Base-by-base conservation (phyloP, 2,113 vertebrate species). In the Sinocyclocheilus maitianheensis region DNA sequence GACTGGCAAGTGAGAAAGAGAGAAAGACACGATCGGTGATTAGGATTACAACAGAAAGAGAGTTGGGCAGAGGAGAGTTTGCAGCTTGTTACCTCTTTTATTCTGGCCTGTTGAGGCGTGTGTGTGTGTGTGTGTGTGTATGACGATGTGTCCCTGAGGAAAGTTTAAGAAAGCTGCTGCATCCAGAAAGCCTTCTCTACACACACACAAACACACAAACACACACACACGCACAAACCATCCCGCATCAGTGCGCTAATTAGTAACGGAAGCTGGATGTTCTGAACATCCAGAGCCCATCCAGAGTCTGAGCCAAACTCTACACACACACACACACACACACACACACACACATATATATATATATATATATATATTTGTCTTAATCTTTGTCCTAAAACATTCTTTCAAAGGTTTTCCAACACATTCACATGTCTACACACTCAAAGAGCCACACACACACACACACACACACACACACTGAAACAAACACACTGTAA, bases 251-350 rank as follows among this genome's bases (percentile, higher is more conserved):
- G 85, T 79, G 88, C 77, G 60, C 92, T 95, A 94, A 95, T 90
- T 90, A 94, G 90, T 92, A 92, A 92, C 91, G 91, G 93, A 95
- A 94, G 91, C 92, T 91, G 90, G 92, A 90, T 91, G 92, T 81
- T 91, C 60, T 75, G 83, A 53, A 76, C 78, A 84, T 78, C 53
- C 86, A 37, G 30, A 78, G 77, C 93, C 88, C 46, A 48, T 48
- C 46, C 3, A 48, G 46, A 48, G 46, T 12, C 46, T 94, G 87
- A 89, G 43, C 91, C 91, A 91, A 91, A 88, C 89, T 87, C 63
- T 90, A 11, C 9, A 86, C 43, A 48, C 71, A 86, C 11, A 48
- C 58, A 6, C 91, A 89, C 89, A 88, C 18, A 43, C 8, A 34
- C 30, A 30, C 30, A 30, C 2, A 30, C 30, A 30, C 30, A 30